Conservation (phyloP, 2,113 vertebrate species). For the Planiliza haematocheilus region DNA sequence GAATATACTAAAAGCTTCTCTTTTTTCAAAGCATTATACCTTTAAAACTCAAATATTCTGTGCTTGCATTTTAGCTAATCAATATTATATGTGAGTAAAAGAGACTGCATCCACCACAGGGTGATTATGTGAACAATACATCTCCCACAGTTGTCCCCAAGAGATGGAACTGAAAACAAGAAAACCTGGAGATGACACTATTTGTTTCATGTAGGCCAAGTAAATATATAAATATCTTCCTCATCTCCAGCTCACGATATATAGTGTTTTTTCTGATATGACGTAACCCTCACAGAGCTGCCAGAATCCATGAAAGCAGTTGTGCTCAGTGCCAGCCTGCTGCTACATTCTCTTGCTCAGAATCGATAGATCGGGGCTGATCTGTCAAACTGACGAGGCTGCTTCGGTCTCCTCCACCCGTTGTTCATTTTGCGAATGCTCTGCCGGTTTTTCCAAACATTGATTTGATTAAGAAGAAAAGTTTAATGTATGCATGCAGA, state of each 20-base stretch:
- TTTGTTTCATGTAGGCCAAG: slow-evolving; percentile 1
- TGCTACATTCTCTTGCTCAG: slow-evolving; percentile 11
- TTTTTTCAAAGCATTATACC: slow-evolving; percentile 9
- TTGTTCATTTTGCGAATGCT: slow-evolving; percentile 25
- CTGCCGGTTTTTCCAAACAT: slow-evolving; percentile 42
- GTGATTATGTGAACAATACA: slow-evolving; percentile 45
- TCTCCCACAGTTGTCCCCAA: slow-evolving; percentile 7
- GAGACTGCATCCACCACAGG: slow-evolving; percentile 11
- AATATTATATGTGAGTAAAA: slow-evolving; percentile 36
- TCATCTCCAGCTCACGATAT: slow-evolving; percentile 15
- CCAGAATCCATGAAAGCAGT: slow-evolving; percentile 42
- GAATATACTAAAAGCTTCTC: slow-evolving; percentile 19
- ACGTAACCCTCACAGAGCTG: slow-evolving; percentile 34
- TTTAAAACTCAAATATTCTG: slow-evolving; percentile 29
- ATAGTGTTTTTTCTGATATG: slow-evolving; percentile 19
- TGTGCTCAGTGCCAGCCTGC: slow-evolving; percentile 21
- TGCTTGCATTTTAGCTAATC: slow-evolving; percentile 47
- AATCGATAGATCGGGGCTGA: slow-evolving; percentile 40
- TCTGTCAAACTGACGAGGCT: slow-evolving; percentile 30
- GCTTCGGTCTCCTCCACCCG: slow-evolving; percentile 1
- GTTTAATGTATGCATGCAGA: slow-evolving; percentile 1
- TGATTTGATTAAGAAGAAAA: slow-evolving; percentile 38
- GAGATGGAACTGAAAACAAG: slow-evolving; percentile 13
- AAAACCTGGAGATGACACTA: background rate
- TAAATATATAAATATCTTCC: background rate